Evolutionary conservation across 2,113 vertebrate species (phyloP).

Genomic region (Dromas ardeola): DNA sequence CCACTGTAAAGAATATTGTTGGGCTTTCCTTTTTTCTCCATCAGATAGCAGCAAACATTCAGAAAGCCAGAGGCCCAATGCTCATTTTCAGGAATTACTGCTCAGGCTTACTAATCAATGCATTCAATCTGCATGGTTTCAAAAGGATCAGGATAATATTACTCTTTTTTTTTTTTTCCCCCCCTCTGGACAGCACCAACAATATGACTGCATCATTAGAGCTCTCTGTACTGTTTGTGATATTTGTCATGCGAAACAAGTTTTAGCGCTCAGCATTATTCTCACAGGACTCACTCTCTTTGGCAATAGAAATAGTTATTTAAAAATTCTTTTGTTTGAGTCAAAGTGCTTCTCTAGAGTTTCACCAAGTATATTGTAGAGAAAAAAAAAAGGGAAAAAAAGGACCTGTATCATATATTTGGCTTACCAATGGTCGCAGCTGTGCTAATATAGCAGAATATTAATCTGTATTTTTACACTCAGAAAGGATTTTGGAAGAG

Average conservation of each 20-base stretch:
- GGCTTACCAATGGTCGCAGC: background rate
- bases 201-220: background rate
- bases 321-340: background rate
- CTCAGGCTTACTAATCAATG: background rate
- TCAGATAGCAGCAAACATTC: background rate
- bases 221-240: background rate
- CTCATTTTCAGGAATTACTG: background rate
- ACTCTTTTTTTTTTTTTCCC: background rate
- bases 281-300: background rate
- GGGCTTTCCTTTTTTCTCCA: background rate
- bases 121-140: background rate
- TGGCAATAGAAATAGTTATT: background rate
- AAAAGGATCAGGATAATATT: background rate
- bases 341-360: background rate
- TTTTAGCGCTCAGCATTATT: background rate
- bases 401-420: background rate
- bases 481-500: conserved; percentile 12
- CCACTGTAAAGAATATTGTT: background rate
- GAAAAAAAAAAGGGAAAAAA: background rate
- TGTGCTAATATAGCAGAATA: conserved; percentile 30
- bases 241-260: background rate
- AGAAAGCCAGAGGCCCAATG: background rate
- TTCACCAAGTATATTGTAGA: background rate
- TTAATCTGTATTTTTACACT: conserved; percentile 15
- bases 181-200: background rate